Percentiles rank a stretch among this genome's conserved stretches.
Conservation (phyloP, 1,140 invertebrate genomes). For the Drosophila pseudoananassae region DNA sequence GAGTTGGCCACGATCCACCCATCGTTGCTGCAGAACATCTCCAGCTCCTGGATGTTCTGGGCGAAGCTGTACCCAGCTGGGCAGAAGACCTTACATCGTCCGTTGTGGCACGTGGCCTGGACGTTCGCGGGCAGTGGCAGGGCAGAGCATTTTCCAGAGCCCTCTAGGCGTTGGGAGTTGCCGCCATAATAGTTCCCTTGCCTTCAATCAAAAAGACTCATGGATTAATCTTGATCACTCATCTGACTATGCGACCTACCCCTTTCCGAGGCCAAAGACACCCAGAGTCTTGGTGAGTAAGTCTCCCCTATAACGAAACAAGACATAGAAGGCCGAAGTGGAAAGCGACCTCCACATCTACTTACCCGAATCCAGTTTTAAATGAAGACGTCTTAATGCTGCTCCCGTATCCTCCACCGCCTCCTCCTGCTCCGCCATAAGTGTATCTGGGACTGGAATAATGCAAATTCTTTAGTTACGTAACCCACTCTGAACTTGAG, state of each 20-base stretch:
- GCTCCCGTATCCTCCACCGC: slow-evolving; percentile 14
- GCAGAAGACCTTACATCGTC: slow-evolving; percentile 86
- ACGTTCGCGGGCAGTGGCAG: slow-evolving; percentile 63
- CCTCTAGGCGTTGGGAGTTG: slow-evolving; percentile 26
- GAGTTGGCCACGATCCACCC: slow-evolving; percentile 86
- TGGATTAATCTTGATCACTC: not conserved
- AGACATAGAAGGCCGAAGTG: not conserved
- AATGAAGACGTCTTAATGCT: slow-evolving; percentile 47
- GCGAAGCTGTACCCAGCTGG: slow-evolving; percentile 86
- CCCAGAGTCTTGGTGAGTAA: slow-evolving; percentile 50
- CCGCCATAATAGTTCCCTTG: slow-evolving; percentile 62
- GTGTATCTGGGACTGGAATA: slow-evolving; percentile 42
- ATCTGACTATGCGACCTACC: slow-evolving; percentile 26
- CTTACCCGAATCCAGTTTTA: slow-evolving; percentile 9
- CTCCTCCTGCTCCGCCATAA: slow-evolving; percentile 29
- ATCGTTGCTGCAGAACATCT: slow-evolving; percentile 85
- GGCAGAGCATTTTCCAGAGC: slow-evolving; percentile 54
- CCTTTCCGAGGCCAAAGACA: slow-evolving; percentile 52
- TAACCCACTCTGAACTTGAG: slow-evolving; percentile 6
- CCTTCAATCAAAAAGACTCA: not conserved
- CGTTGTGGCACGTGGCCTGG: slow-evolving; percentile 47
- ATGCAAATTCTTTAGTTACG: slow-evolving; percentile 1
- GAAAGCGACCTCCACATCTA: no score
- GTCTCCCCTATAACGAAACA: slow-evolving; percentile 15
- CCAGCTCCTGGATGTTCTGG: slow-evolving; percentile 85